Evolutionary conservation across 1,140 invertebrate species (phyloP).

Genomic region (Lepidurus apus): DNA sequence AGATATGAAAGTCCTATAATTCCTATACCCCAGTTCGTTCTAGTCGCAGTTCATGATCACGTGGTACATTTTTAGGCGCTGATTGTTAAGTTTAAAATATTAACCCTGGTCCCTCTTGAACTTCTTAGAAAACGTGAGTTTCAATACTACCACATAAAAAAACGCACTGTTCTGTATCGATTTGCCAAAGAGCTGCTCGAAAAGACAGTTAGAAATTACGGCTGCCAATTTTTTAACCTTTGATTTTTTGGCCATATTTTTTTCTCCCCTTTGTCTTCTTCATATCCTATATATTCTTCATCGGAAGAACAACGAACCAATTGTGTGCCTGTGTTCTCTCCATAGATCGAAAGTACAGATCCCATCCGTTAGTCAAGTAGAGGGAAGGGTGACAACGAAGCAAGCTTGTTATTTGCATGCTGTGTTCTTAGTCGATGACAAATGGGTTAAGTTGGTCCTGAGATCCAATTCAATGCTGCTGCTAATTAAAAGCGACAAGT

Average conservation of each 20-base stretch:
- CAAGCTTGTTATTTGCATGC: slow-evolving; percentile 14
- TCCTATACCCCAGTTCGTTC: background rate
- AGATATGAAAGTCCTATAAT: background rate
- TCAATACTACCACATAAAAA: background rate
- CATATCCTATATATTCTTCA: background rate
- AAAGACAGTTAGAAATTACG: slow-evolving; percentile 12
- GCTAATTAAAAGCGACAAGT: no score
- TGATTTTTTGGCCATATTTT: background rate
- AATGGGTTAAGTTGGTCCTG: no score
- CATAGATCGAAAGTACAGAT: background rate
- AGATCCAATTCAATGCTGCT: no score
- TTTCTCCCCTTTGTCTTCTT: background rate
- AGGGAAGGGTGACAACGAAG: background rate
- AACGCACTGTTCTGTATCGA: slow-evolving; percentile 14
- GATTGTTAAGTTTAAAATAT: background rate
- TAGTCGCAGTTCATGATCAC: background rate
- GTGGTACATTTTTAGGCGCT: background rate
- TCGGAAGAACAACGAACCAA: slow-evolving; percentile 18
- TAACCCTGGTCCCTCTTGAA: background rate
- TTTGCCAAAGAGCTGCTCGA: slow-evolving; percentile 21
- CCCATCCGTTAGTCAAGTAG: slow-evolving; percentile 4
- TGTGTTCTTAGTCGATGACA: background rate
- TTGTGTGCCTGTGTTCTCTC: slow-evolving; percentile 14
- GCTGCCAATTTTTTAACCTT: background rate
- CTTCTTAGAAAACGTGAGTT: background rate